These are phyloP conservation scores for Drosophila greeni DNA, from an alignment of 2,888 invertebrate species.

Conservation along the genomic window DNA sequence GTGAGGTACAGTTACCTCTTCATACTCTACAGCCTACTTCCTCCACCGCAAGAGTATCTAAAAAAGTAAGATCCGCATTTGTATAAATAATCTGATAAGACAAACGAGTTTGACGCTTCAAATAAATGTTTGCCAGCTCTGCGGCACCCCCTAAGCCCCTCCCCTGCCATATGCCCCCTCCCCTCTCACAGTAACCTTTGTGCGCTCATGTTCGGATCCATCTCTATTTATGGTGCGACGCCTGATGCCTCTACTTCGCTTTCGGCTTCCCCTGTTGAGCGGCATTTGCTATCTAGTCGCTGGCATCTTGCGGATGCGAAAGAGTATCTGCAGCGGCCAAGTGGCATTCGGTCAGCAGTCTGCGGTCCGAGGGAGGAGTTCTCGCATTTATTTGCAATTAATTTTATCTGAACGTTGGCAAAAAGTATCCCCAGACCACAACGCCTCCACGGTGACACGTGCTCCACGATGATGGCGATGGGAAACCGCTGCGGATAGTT, in stretches of 20 bases:
- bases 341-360: slow-evolving; percentile 42
- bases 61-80: slow-evolving; percentile 51
- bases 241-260: slow-evolving; percentile 50
- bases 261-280: slow-evolving; percentile 63
- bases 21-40: not conserved
- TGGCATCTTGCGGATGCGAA: slow-evolving; percentile 64
- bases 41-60: slow-evolving; percentile 23
- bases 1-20: not conserved
- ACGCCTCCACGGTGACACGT: slow-evolving; percentile 54
- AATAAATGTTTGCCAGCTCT: slow-evolving; percentile 69
- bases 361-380: slow-evolving; percentile 31
- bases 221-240: slow-evolving; percentile 62
- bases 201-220: slow-evolving; percentile 41
- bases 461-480: slow-evolving; percentile 34
- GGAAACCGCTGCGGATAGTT: slow-evolving; percentile 27
- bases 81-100: slow-evolving; percentile 70
- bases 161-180: no score
- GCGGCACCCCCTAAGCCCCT: slow-evolving; percentile 16
- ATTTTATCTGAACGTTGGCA: slow-evolving; percentile 50
- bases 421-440: slow-evolving; percentile 41
- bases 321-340: slow-evolving; percentile 42
- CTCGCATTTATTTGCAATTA: slow-evolving; percentile 58
- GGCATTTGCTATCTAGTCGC: slow-evolving; percentile 54
- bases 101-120: slow-evolving; percentile 75
- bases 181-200: slow-evolving; percentile 13